Percentiles rank a stretch among this genome's conserved stretches.
phyloP scores from a whole-genome alignment of 2,888 invertebrate genomes.

The Sarcophaga variegata region DNA sequence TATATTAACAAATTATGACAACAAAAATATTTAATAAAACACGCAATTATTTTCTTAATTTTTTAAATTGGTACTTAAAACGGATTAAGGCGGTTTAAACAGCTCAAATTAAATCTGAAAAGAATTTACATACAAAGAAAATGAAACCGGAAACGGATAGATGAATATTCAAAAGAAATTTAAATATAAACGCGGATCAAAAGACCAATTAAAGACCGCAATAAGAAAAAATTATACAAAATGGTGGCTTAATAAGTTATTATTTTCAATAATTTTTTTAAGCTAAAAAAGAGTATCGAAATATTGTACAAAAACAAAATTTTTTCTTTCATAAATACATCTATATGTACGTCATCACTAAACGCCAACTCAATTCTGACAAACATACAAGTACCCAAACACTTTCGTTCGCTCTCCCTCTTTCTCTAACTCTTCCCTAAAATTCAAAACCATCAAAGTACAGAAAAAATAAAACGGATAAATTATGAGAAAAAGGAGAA shows the following conservation, averaged over 20 bases:
- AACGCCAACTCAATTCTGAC: conserved; percentile 21
- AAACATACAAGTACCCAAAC: background rate
- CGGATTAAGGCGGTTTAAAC: too few species aligned
- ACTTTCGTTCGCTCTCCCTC: background rate
- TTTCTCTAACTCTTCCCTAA: background rate
- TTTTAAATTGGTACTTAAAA: too few species aligned
- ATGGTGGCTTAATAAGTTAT: background rate
- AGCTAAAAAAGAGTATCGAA: background rate
- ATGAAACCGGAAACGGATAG: too few species aligned
- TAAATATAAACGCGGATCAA: background rate
- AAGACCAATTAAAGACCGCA: background rate
- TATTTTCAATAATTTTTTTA: conserved; percentile 6
- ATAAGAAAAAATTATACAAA: conserved; percentile 22
- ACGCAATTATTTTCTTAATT: too few species aligned
- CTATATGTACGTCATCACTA: conserved; percentile 7
- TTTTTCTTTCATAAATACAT: background rate
- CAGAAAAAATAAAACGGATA: conserved; percentile 31
- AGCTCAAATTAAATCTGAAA: too few species aligned
- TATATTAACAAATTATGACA: too few species aligned
- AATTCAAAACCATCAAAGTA: conserved; percentile 50
- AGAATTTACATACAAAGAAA: too few species aligned
- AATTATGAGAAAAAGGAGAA: background rate
- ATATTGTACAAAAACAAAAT: background rate
- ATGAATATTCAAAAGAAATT: background rate
- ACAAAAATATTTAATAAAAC: too few species aligned